Evolutionary conservation across 2,113 vertebrate species (phyloP).

Genomic region (Chionomys nivalis): DNA sequence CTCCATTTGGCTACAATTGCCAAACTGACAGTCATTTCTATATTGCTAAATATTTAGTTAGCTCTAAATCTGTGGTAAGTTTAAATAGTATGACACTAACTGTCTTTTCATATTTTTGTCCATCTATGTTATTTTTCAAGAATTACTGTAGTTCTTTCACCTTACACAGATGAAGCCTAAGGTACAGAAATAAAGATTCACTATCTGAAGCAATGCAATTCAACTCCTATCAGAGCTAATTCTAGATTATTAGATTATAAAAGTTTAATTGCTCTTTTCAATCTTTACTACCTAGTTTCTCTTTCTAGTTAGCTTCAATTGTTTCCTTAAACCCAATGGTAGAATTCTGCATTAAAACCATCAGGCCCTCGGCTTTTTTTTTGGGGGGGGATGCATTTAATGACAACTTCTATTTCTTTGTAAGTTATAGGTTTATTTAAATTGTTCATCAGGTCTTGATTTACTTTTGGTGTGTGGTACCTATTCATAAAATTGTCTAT

Average conservation of each 20-base stretch:
- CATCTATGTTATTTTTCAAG: constrained; percentile 1
- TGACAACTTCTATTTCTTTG: too few relatives aligned
- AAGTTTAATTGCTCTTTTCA: not conserved
- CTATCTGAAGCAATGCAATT: not conserved
- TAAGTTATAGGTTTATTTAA: too few relatives aligned
- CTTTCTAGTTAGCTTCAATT: not conserved
- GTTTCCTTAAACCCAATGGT: not conserved
- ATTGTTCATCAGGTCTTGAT: too few relatives aligned
- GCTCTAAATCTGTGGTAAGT: constrained; percentile 2
- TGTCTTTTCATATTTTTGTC: not conserved
- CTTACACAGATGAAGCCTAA: not conserved
- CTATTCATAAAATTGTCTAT: too few relatives aligned
- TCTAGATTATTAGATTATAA: not conserved
- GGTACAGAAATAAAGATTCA: not conserved
- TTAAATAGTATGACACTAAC: not conserved
- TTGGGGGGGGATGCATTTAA: too few relatives aligned
- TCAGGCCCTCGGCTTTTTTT: too few relatives aligned
- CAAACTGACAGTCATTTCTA: not conserved
- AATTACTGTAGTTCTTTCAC: not conserved
- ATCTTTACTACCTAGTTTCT: not conserved
- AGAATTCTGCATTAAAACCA: too few relatives aligned
- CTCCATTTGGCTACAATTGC: not conserved
- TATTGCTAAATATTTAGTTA: not conserved
- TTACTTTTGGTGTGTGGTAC: too few relatives aligned
- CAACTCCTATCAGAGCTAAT: not conserved